A percentile compares a stretch with the other conserved stretches of the same genome.
These are phyloP conservation scores for Lipophrys pholis DNA, from an alignment of 2,113 vertebrate genomes.

Conservation along the genomic window DNA sequence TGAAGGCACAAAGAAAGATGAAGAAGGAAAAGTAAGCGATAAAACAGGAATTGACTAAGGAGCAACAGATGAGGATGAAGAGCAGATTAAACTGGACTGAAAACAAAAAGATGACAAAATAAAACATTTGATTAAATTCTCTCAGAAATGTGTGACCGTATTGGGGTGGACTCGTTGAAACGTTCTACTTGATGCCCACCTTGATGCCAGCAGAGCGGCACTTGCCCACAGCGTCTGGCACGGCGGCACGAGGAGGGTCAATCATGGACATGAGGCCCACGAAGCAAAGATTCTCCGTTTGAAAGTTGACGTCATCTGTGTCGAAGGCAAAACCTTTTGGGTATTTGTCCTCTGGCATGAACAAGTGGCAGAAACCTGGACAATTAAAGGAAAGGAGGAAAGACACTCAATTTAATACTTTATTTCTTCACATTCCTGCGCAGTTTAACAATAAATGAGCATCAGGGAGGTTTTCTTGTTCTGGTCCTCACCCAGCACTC, in stretches of 20 bases:
- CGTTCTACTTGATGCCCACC: constrained; percentile 43
- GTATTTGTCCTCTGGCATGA: constrained; percentile 88
- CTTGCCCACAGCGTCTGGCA: constrained; percentile 92
- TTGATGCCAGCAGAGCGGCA: constrained; percentile 93
- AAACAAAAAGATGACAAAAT: neutral
- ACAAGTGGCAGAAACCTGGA: constrained; percentile 90
- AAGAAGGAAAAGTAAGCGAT: neutral
- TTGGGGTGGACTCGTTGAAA: too few relatives aligned
- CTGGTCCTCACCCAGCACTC: constrained; percentile 71
- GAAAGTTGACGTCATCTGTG: constrained; percentile 92
- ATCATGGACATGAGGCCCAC: constrained; percentile 96
- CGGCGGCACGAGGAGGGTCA: constrained; percentile 90
- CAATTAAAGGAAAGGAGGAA: neutral
- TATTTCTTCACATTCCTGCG: too few relatives aligned
- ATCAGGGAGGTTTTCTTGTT: too few relatives aligned
- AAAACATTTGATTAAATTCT: neutral
- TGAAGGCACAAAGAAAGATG: constrained; percentile 15
- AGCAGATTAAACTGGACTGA: neutral
- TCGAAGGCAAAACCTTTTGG: constrained; percentile 94
- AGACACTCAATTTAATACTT: neutral
- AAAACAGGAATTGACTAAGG: neutral
- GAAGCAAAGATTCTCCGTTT: constrained; percentile 91
- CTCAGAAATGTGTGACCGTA: neutral
- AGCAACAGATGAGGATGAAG: neutral
- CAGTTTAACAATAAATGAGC: too few relatives aligned